A percentile compares a stretch with the other conserved stretches of the same genome.
Conservation (phyloP, 2,888 invertebrate genomes). For the Steinernema scapterisci region DNA sequence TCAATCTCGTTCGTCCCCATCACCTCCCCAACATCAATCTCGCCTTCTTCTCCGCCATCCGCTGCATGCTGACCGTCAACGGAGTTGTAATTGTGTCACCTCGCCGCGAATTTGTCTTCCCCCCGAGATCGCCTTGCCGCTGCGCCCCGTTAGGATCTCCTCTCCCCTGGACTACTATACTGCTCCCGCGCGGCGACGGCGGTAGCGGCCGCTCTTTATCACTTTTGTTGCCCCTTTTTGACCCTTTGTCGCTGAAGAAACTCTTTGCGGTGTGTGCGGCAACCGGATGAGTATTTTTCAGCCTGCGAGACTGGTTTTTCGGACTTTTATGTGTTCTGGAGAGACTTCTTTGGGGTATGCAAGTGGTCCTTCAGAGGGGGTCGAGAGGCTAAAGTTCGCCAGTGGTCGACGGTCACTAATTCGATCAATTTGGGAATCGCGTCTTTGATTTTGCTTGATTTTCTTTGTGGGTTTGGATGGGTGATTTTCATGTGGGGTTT, state of each 20-base stretch:
- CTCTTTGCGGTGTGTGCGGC: constrained; percentile 15
- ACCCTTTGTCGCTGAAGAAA: constrained; percentile 19
- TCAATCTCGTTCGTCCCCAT: too few relatives aligned
- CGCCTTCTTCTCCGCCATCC: not conserved
- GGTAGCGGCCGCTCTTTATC: not conserved
- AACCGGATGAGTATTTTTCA: not conserved
- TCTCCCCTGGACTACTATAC: not conserved
- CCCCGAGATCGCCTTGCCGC: too few relatives aligned
- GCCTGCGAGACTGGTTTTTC: constrained; percentile 13
- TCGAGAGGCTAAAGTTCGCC: too few relatives aligned
- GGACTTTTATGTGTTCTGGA: not conserved
- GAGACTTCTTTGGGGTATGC: too few relatives aligned
- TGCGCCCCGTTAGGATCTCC: not conserved
- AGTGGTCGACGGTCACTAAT: too few relatives aligned
- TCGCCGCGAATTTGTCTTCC: not conserved
- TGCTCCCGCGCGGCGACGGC: not conserved
- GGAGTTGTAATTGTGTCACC: constrained; percentile 22
- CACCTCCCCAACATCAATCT: not conserved
- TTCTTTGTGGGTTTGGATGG: too few relatives aligned
- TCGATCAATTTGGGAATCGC: too few relatives aligned
- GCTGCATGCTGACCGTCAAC: not conserved
- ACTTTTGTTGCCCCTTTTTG: not conserved
- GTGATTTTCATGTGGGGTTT: too few relatives aligned
- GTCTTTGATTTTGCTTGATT: too few relatives aligned
- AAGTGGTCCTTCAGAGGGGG: too few relatives aligned